Base-by-base conservation (phyloP, 2,797 vertebrate genomes). In the Poecilia picta region DNA sequence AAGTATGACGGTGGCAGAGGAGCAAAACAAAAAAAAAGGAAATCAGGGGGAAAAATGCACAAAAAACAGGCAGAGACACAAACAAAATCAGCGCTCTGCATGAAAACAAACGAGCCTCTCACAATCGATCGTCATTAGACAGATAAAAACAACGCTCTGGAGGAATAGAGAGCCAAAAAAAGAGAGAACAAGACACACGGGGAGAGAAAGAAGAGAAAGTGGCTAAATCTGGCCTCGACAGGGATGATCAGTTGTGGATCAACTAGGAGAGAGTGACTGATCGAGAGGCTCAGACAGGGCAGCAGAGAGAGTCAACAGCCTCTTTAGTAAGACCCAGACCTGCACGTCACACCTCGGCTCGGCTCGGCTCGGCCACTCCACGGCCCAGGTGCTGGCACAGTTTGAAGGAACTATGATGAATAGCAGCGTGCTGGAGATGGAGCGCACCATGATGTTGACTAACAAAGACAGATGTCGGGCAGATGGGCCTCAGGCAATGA, bases 381-480 rank as follows among this genome's bases (percentile, higher is more conserved):
- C 83, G 89, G 78, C 79, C 81, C 88, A 85, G 89, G 86, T 87
- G 86, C 82, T 85, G 92, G 89, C 89, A 88, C 88, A 83, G 88
- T 89, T 83, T 90, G 87, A 77, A 18, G 80, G 84, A 79, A 85
- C 87, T 89, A 87, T 92, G 93, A 94, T 91, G 92, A 91, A 92
- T 91, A 89, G 88, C 80, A 76, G 75, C 3, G 31, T 33, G 74
- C 51, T 81, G 85, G 76, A 89, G 88, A 88, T 88, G 92, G 87
- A 90, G 87, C 85, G 80, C 88, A 78, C 83, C 82, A 53, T 90
- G 91, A 89, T 90, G 91, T 87, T 91, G 92, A 92, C 87, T 93
- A 93, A 93, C 91, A 92, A 88, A 94, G 93, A 93, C 93, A 93
- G 93, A 94, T 94, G 93, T 89, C 86, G 68, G 80, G 88, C 90